Evolutionary conservation across 2,888 invertebrate species (phyloP), one percentile per base, ranked within the genome.

Genomic region (Heliconius cydno): DNA sequence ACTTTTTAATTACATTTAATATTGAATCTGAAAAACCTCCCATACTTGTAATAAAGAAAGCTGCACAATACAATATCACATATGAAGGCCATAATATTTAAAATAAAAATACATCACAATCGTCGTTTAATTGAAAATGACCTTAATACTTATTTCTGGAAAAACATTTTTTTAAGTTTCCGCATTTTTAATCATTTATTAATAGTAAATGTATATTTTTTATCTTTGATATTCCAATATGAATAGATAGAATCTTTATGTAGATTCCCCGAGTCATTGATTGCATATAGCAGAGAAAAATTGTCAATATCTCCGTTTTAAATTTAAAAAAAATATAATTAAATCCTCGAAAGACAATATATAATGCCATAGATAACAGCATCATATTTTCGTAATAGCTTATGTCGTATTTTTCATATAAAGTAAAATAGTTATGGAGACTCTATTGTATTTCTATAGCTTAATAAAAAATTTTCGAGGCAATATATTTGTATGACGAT

Each of bases 61-160:
- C 57, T n/a, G 13, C 19, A 30, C 7, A 22, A 19, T 30, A 72
- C 30, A 22, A 12, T 46, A 46, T 19, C 46, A 6, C 22, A 57
- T 30, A 57, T n/a, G 72, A 73, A 57, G 34, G 72, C 12, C 57
- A 60, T 34, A 7, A 34, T 57, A 3, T 41, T 41, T 41, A 68
- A 34, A 4, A 60, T 60, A 30, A 30, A 73, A 41, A 68, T 68
- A 68, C 34, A 57, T 52, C 34, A 57, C 57, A 57, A 73, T 13
- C n/a, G 57, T 34, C 34, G 57, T 34, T 60, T 46, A 22, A 65
- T 65, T 38, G 74, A 38, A 65, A 41, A 65, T 75, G 41, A 63
- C 74, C 65, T 74, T 74, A 74, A 74, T 13, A 38, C 9, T 74
- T 74, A 74, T 74, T 74, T 34, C 38, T 60, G 74, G 63, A 60